Evolutionary conservation across 2,888 invertebrate genomes (phyloP), one percentile per base, ranked within the genome.

Genomic region (Labia minor): DNA sequence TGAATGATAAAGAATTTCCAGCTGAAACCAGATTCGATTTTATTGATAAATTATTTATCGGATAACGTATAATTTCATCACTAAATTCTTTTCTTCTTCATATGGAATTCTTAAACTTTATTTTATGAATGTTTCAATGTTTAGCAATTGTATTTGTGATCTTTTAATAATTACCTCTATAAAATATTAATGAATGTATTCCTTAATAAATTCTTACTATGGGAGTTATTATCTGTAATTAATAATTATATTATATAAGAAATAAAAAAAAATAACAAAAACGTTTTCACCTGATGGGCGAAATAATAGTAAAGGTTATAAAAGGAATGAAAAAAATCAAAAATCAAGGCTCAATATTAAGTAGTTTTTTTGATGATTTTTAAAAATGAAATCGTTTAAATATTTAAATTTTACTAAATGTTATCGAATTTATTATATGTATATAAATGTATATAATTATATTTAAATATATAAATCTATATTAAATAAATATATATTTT

Each of bases 311-410:
- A 16, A 16, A 49, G 49, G 16, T 49, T 14, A 49, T 49, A 11
- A 49, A 49, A 11, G 16, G 49, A 14, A 8, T 49, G 49, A n/a
- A 49, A 14, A 3, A 49, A 8, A 11, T 8, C 3, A 49, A 49
- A 8, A 49, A 49, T 49, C 49, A 49, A 11, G n/a, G 49, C 49
- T 49, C 49, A 49, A 49, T 49, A 49, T 49, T 49, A 49, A 49
- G 14, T 49, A 49, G 49, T n/a, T 49, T 49, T n/a, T 49, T 49
- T 49, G 49, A 49, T 49, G 14, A 49, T 49, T 49, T 49, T 49
- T 49, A 49, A 49, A 10, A 16, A 26, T 26, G 14, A 49, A 49
- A 16, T 49, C 49, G 49, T 49, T 49, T 14, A 49, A 49, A 11
- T 49, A 49, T 49, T 49, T 11, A 49, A 49, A 49, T 4, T 49